Evolutionary conservation across 2,888 invertebrate species (phyloP).

Genomic region (Trissoscelio sp.): DNA sequence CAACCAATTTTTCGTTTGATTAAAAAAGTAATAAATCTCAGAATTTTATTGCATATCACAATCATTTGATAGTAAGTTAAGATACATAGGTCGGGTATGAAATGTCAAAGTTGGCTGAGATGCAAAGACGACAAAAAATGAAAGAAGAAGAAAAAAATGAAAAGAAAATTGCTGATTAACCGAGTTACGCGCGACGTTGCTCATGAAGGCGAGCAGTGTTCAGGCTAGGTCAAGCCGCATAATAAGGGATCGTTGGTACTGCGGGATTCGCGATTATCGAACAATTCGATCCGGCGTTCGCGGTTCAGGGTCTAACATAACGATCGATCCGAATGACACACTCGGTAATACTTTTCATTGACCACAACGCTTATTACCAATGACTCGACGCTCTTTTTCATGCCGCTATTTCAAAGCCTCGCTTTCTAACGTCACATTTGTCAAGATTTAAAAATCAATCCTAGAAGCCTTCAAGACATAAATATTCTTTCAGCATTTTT

Average conservation of each 20-base stretch:
- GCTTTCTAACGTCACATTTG: constrained; percentile 20
- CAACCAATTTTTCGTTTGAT: no score
- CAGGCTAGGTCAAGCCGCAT: constrained; percentile 50
- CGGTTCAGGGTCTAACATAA: constrained; percentile 63
- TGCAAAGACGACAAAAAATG: neutral
- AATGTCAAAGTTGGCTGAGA: neutral
- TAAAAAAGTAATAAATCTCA: no score
- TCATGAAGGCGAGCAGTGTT: constrained; percentile 74
- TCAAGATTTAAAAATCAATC: constrained; percentile 1
- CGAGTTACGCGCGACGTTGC: constrained; percentile 72
- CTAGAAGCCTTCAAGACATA: no score
- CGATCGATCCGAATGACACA: constrained; percentile 59
- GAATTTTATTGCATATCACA: no score
- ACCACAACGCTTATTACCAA: constrained; percentile 39
- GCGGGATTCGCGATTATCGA: constrained; percentile 71
- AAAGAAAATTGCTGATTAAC: constrained; percentile 73
- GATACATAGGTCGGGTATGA: no score
- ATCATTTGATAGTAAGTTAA: no score
- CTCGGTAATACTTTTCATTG: constrained; percentile 42
- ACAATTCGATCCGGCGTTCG: constrained; percentile 71
- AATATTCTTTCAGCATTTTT: no score
- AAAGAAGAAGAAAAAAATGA: constrained; percentile 68
- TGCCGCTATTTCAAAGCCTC: neutral
- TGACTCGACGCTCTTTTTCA: constrained; percentile 22
- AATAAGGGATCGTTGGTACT: constrained; percentile 71